Evolutionary conservation across 2,888 invertebrate genomes (phyloP), one percentile per base, ranked within the genome.

Genomic region (Creontiades dilutus): DNA sequence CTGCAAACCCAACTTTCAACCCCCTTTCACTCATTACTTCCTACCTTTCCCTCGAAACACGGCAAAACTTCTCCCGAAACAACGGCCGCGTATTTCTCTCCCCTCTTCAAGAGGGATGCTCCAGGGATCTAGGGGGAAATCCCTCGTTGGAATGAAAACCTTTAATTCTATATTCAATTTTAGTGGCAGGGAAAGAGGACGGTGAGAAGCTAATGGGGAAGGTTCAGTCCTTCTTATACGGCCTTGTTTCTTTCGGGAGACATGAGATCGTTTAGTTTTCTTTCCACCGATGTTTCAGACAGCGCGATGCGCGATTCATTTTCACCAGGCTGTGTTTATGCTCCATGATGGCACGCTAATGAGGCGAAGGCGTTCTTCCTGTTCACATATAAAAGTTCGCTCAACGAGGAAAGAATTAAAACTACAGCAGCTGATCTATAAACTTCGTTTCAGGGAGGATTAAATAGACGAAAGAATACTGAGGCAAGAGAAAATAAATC

Each of bases 1-100:
- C 88, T 80, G 78, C 78, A 88, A 88, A 78, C 88, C 55, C 78
- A 88, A 88, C 88, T 88, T 88, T 88, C 23, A 78, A 80, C 88
- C 88, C 88, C 37, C 80, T 55, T 68, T 68, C 61, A 12, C 61
- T 37, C 85, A n/a, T 68, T 68, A 68, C 78, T 46, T 47, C 47
- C 46, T 80, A 46, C 47, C 78, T 47, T 47, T 80, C n/a, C 28
- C 61, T n/a, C 61, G 16, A 23, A 12, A 28, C 85, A n/a, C 16
- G 16, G 16, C 19, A 46, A 85, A 85, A 57, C 85, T 85, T 57
- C 57, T 28, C 28, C 16, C 16, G 27, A 85, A 85, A 61, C 48
- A 82, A 52, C 48, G 47, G n/a, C 52, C 23, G 14, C 4, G 47
- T 5, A 19, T 27, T 57, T 52, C 85, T 37, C 85, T 61, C 85